A percentile compares a stretch with the other conserved stretches of the same genome.
Evolutionary conservation across 1,140 invertebrate species (phyloP).

Genomic region (Meloidogyne exigua): DNA sequence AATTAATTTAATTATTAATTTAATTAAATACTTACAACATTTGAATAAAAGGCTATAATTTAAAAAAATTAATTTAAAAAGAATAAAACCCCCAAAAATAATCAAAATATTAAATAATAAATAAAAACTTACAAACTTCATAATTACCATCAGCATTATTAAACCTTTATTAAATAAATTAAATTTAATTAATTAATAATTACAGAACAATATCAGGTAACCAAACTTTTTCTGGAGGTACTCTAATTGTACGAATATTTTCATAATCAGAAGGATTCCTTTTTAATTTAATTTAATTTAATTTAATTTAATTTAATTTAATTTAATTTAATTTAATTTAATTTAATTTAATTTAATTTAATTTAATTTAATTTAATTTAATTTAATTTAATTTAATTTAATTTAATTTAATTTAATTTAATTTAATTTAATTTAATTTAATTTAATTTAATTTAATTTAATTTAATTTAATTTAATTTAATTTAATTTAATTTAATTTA

Average conservation of each 20-base stretch:
- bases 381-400: background rate
- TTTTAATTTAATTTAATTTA: slow-evolving; percentile 67
- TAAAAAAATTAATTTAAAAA: no score
- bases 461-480: background rate
- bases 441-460: background rate
- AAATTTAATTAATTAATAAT: slow-evolving; percentile 64
- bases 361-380: background rate
- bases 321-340: background rate
- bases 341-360: background rate
- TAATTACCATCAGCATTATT: slow-evolving; percentile 89
- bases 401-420: background rate
- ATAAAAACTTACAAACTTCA: slow-evolving; percentile 73
- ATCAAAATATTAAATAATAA: background rate
- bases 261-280: slow-evolving; percentile 97
- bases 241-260: slow-evolving; percentile 84
- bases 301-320: background rate
- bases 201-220: slow-evolving; percentile 82
- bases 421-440: background rate
- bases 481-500: background rate
- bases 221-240: slow-evolving; percentile 98
- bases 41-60: slow-evolving; percentile 80
- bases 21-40: slow-evolving; percentile 68
- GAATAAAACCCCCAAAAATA: background rate
- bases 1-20: background rate
- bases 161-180: slow-evolving; percentile 43